A percentile compares a stretch with the other conserved stretches of the same genome.
These are phyloP conservation scores for Amblyjoppa fuscipennis DNA, from an alignment of 2,888 invertebrate species.

Conservation along the genomic window DNA sequence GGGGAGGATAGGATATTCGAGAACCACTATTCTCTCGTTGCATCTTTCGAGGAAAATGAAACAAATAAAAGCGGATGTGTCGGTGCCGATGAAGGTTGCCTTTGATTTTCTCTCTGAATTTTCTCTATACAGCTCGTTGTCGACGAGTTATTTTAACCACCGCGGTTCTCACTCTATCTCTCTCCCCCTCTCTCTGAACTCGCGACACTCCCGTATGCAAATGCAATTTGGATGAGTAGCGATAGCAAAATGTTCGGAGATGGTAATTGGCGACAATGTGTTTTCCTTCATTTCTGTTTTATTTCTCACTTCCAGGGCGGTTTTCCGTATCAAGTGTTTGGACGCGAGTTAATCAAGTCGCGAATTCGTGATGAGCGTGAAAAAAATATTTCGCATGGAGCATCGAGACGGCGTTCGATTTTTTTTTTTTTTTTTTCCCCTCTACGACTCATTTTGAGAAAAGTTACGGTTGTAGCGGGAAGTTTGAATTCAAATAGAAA, in stretches of 20 bases:
- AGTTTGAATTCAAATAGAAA: too few species aligned
- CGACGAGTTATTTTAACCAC: not conserved
- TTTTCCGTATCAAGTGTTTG: not conserved
- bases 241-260: not conserved
- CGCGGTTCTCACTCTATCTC: too few species aligned
- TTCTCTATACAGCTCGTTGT: not conserved
- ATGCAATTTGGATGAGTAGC: not conserved
- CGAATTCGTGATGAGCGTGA: not conserved
- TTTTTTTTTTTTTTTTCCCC: too few species aligned
- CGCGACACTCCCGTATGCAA: constrained; percentile 1
- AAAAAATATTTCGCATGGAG: not conserved
- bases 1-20: not conserved
- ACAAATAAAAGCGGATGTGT: constrained; percentile 17
- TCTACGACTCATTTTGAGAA: too few species aligned
- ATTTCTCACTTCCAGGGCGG: not conserved
- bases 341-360: not conserved
- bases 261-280: not conserved
- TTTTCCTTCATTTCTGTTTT: not conserved
- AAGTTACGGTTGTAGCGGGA: too few species aligned
- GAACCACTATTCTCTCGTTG: not conserved
- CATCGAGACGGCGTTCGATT: not conserved
- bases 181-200: too few species aligned
- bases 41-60: constrained; percentile 26
- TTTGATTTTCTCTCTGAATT: not conserved
- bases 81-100: not conserved